Percentiles rank a stretch among this genome's conserved stretches.
These are phyloP conservation scores for Oryzias celebensis DNA, from an alignment of 2,113 vertebrate genomes.

Conservation along the genomic window DNA sequence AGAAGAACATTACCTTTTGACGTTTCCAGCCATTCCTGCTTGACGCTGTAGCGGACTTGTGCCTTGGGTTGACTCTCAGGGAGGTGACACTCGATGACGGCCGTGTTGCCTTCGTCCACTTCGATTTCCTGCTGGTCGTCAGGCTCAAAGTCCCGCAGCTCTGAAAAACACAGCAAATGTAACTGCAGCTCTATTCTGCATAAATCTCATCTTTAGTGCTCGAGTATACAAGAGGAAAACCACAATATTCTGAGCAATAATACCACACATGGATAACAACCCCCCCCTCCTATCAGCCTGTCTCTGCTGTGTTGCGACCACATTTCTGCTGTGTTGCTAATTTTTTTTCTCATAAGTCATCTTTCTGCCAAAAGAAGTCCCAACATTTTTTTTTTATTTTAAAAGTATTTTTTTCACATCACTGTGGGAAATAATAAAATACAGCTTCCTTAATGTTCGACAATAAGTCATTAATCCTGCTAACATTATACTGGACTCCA, in stretches of 20 bases:
- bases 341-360: slow-evolving; percentile 5
- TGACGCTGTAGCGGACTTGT: slow-evolving; percentile 96
- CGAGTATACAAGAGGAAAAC: slow-evolving; percentile 41
- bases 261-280: neutral
- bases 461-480: slow-evolving; percentile 51
- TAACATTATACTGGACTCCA: slow-evolving; percentile 38
- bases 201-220: slow-evolving; percentile 38
- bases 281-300: neutral
- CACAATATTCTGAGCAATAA: slow-evolving; percentile 47
- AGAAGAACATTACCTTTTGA: slow-evolving; percentile 84
- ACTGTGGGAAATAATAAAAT: slow-evolving; percentile 12
- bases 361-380: slow-evolving; percentile 16
- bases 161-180: slow-evolving; percentile 61
- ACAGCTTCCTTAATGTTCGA: slow-evolving; percentile 41
- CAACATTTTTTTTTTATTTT: slow-evolving; percentile 13
- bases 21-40: slow-evolving; percentile 95
- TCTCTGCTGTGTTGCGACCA: slow-evolving; percentile 26
- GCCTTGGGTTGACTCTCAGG: slow-evolving; percentile 97
- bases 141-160: slow-evolving; percentile 93
- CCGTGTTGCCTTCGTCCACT: slow-evolving; percentile 96
- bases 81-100: slow-evolving; percentile 93
- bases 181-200: slow-evolving; percentile 25
- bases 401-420: slow-evolving; percentile 7
- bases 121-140: slow-evolving; percentile 93
- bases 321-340: slow-evolving; percentile 32